Conservation (phyloP, 1,140 invertebrate species). For the Drosophila nikananu region DNA sequence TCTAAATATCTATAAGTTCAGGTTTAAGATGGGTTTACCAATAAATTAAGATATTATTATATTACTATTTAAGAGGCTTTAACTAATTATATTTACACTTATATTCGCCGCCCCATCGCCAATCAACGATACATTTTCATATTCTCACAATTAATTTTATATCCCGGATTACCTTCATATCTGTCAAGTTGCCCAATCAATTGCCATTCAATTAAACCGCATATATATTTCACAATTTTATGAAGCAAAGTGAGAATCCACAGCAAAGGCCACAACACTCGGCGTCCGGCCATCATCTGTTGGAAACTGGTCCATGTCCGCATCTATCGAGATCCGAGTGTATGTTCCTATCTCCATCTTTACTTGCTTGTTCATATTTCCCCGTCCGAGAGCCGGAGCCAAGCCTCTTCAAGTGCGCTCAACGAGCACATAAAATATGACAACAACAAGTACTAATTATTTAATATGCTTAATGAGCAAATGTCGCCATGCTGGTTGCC, state of each 20-base stretch:
- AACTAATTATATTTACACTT: background rate
- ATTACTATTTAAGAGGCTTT: background rate
- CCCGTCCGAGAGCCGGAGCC: conserved; percentile 23
- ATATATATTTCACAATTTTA: conserved; percentile 52
- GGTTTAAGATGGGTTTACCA: background rate
- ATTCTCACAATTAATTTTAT: conserved; percentile 20
- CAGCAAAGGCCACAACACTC: conserved; percentile 45
- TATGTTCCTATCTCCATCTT: conserved; percentile 38
- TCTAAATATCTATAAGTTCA: background rate
- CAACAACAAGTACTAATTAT: conserved; percentile 80
- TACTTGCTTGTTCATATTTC: conserved; percentile 25
- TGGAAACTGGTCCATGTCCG: conserved; percentile 63
- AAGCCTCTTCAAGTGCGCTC: conserved; percentile 62
- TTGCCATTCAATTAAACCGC: conserved; percentile 60
- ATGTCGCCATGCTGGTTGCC: conserved; percentile 69
- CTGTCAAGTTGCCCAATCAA: conserved; percentile 40
- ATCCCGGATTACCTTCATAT: conserved; percentile 36
- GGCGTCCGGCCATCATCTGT: conserved; percentile 28
- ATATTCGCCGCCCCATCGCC: background rate
- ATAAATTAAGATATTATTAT: background rate
- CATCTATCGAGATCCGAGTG: conserved; percentile 34
- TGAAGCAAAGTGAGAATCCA: conserved; percentile 21
- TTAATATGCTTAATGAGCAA: conserved; percentile 81
- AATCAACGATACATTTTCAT: background rate
- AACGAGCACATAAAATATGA: conserved; percentile 78